Percentiles rank a stretch among this genome's conserved stretches.
phyloP scores from a whole-genome alignment of 2,797 vertebrate genomes.

The Diceros bicornis region DNA sequence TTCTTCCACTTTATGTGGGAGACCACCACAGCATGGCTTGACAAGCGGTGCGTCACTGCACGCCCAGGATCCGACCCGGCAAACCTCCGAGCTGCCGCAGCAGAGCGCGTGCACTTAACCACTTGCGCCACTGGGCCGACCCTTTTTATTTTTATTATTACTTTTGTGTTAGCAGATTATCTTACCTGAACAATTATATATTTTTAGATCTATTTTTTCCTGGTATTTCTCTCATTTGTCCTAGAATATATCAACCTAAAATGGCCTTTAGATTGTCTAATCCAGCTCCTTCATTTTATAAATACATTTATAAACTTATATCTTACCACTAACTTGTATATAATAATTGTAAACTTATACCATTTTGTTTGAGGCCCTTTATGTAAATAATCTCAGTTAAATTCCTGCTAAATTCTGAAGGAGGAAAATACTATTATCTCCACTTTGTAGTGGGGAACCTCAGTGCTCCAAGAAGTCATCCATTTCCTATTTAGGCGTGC shows the following conservation, averaged over 20 bases:
- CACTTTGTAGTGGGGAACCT: neutral
- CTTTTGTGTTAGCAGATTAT: slow-evolving; percentile 24
- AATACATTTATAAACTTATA: neutral
- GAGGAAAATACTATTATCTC: neutral
- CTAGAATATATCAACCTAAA: neutral
- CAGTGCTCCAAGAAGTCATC: neutral
- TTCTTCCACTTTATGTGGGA: too few species aligned
- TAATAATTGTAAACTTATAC: neutral
- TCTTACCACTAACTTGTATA: neutral
- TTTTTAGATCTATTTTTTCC: slow-evolving; percentile 10
- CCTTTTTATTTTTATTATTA: neutral
- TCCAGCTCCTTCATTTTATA: slow-evolving; percentile 42
- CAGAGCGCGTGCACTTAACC: too few species aligned
- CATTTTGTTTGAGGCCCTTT: neutral
- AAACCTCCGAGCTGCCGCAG: too few species aligned
- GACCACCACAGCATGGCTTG: too few species aligned
- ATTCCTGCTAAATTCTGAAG: neutral
- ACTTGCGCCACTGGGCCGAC: too few species aligned
- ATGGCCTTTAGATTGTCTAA: neutral
- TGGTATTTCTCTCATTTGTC: neutral
- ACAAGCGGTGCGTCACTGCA: too few species aligned
- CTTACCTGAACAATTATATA: neutral
- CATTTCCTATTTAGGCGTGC: neutral
- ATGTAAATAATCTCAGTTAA: neutral
- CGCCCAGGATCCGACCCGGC: too few species aligned